Evolutionary conservation across 1,140 invertebrate genomes (phyloP).

Genomic region (Drosophila elegans): DNA sequence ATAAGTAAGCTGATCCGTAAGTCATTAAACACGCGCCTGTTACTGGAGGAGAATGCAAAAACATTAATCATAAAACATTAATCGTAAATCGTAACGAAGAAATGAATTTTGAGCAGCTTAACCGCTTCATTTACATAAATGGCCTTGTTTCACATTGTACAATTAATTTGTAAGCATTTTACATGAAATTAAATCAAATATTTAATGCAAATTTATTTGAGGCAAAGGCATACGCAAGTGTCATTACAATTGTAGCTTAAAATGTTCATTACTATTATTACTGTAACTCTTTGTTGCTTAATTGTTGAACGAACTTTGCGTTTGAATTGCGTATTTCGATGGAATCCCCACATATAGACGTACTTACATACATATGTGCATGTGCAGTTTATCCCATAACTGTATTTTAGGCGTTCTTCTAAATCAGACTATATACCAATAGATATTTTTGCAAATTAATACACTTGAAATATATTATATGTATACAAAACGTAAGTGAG

Average conservation of each 20-base stretch:
- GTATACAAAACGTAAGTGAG: conserved; percentile 67
- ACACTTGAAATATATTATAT: conserved; percentile 72
- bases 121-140: conserved; percentile 46
- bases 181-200: conserved; percentile 75
- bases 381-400: conserved; percentile 43
- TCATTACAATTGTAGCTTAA: conserved; percentile 70
- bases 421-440: conserved; percentile 77
- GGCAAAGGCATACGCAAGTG: conserved; percentile 29
- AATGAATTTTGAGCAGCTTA: conserved; percentile 40
- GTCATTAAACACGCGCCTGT: conserved; percentile 33
- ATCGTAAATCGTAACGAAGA: conserved; percentile 22
- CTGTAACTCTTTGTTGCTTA: conserved; percentile 76
- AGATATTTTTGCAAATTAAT: conserved; percentile 83
- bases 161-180: conserved; percentile 80
- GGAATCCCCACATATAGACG: conserved; percentile 31
- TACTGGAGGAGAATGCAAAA: conserved; percentile 1
- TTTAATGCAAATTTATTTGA: conserved; percentile 74
- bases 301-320: conserved; percentile 60
- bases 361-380: conserved; percentile 31
- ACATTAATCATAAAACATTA: conserved; percentile 33
- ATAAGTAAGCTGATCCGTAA: conserved; percentile 48
- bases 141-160: conserved; percentile 78
- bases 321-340: conserved; percentile 37
- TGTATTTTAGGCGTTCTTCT: conserved; percentile 74
- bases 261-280: conserved; percentile 70